Base-by-base conservation (phyloP, 2,888 invertebrate genomes). In the Furcula furcula region DNA sequence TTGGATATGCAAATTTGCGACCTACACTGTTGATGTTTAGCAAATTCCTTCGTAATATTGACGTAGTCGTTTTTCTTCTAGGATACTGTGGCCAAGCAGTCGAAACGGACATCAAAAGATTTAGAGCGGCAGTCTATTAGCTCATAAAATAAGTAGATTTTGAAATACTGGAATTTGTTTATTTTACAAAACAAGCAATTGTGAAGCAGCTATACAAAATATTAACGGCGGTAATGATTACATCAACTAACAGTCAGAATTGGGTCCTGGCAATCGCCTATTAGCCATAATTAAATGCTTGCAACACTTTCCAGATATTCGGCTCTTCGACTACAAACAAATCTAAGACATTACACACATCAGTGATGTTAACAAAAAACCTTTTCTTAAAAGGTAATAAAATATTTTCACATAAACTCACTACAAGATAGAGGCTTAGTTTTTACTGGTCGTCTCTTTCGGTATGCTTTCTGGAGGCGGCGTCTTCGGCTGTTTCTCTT, bases 401-500 rank as follows among this genome's bases (percentile, higher is more conserved):
- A 60, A 62, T 71, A 78, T 75, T 76, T 44, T 21, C 30, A 74
- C 81, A 68, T 75, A 70, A 68, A 76, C 65, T 64, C 63, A 69
- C 74, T 55, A 55, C 30, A 39, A 66, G 51, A 55, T 56, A 60
- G 57, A 49, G 40, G 28, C 62, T 80, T 77, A 82, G 55, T 76
- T 68, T 75, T 81, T 85, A 76, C 65, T 81, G 35, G 60, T 31
- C 29, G 43, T 53, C 6, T 50, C 40, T n/a, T 72, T 41, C 4
- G 80, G 72, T 74, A 76, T 64, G 46, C 74, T 73, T 2, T 73
- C 76, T 1, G 72, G 40, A 1, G 77, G 53, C 0, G 76, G 52
- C 0, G 63, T 40, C 0, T 54, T 10, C 2, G 70, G 46, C 20
- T 80, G 72, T 46, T 90, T 90, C 36, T 93, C 92, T 67, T 94